Conservation (phyloP, 64 coral and sea anemone genomes). For the Montipora efflorescens region DNA sequence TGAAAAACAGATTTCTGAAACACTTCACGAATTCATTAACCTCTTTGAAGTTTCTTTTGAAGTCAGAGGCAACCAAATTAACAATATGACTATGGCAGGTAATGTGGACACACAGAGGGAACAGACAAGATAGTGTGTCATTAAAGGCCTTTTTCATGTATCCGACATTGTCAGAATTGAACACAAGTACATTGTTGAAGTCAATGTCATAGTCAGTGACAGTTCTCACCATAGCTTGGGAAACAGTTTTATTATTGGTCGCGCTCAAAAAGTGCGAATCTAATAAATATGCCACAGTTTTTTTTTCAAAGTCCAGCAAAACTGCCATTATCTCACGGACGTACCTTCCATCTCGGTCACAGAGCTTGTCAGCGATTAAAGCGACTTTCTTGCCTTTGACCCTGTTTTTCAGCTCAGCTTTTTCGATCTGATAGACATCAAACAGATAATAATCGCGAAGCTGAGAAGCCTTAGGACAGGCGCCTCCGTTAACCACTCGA, state of each 20-base stretch:
- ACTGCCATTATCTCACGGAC: slow-evolving; percentile 44
- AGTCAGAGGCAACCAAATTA: slow-evolving; percentile 28
- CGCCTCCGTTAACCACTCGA: no score
- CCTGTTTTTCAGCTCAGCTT: not conserved
- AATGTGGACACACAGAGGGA: slow-evolving; percentile 26
- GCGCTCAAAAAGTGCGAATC: slow-evolving; percentile 16
- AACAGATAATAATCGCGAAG: not conserved
- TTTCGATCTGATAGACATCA: not conserved
- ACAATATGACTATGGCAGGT: slow-evolving; percentile 42
- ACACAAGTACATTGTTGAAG: slow-evolving; percentile 40
- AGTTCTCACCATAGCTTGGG: slow-evolving; percentile 28
- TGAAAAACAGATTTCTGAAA: slow-evolving; percentile 7
- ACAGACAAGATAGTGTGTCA: slow-evolving; percentile 40
- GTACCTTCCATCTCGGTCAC: no score
- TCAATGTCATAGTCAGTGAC: slow-evolving; percentile 44
- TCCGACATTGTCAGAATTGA: not conserved
- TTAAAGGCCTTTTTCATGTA: slow-evolving; percentile 42
- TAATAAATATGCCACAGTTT: slow-evolving; percentile 41
- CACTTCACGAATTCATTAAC: slow-evolving; percentile 33
- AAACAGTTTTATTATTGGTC: slow-evolving; percentile 65
- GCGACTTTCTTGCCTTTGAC: not conserved
- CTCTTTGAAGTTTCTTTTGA: slow-evolving; percentile 28
- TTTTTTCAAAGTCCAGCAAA: slow-evolving; percentile 59
- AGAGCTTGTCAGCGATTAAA: not conserved
- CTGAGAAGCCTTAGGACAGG: no score